phyloP scores from a whole-genome alignment of 1,140 invertebrate species.

The Drosophila rufa region DNA sequence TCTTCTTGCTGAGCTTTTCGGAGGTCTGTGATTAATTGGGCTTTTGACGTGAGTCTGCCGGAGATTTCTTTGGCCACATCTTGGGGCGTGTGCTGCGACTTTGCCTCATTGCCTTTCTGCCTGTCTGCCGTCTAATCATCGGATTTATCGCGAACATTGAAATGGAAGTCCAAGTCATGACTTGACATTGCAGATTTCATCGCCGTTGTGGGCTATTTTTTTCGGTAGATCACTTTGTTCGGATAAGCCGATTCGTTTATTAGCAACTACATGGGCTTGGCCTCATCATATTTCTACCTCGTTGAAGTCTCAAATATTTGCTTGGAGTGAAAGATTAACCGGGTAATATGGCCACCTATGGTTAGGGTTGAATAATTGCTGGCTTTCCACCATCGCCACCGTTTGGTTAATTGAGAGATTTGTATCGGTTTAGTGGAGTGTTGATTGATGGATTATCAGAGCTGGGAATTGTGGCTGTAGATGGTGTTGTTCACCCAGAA shows the following conservation, averaged over 20 bases:
- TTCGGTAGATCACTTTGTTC: slow-evolving; percentile 64
- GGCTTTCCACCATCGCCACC: slow-evolving; percentile 5
- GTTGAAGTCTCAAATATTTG: slow-evolving; percentile 56
- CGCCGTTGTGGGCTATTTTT: slow-evolving; percentile 18
- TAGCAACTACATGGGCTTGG: slow-evolving; percentile 23
- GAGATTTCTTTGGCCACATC: slow-evolving; percentile 56
- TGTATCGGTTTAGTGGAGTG: slow-evolving; percentile 23
- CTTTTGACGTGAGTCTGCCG: slow-evolving; percentile 61
- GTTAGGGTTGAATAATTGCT: slow-evolving; percentile 18
- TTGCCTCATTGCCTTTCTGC: slow-evolving; percentile 53
- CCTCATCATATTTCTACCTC: slow-evolving; percentile 31
- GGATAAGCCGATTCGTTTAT: slow-evolving; percentile 41
- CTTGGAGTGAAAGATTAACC: slow-evolving; percentile 54
- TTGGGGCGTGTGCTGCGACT: slow-evolving; percentile 64
- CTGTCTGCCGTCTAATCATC: slow-evolving; percentile 63
- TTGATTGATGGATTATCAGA: slow-evolving; percentile 38
- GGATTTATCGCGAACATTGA: slow-evolving; percentile 77
- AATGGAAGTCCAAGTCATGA: slow-evolving; percentile 71
- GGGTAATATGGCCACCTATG: slow-evolving; percentile 25
- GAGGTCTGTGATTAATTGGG: slow-evolving; percentile 73
- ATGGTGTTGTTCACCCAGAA: neutral
- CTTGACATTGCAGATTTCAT: slow-evolving; percentile 43
- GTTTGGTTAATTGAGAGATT: slow-evolving; percentile 48
- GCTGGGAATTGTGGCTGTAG: neutral
- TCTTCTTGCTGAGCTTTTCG: slow-evolving; percentile 15